A percentile compares a stretch with the other conserved stretches of the same genome.
Conservation (phyloP, 2,113 vertebrate genomes). For the Chloropsis cyanopogon region DNA sequence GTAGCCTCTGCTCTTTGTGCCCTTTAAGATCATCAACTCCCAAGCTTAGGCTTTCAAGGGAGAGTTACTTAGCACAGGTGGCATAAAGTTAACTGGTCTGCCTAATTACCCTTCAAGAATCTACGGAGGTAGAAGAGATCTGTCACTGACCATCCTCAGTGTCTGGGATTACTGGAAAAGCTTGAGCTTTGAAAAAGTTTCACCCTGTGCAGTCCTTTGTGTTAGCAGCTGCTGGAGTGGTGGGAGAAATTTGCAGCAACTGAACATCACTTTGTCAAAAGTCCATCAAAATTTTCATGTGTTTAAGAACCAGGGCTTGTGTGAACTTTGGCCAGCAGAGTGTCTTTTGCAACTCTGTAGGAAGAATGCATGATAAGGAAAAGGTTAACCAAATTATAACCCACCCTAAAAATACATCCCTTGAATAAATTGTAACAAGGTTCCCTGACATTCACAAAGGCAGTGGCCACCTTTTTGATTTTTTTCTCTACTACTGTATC, state of each 20-base stretch:
- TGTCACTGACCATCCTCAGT: background rate
- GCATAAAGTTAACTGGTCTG: background rate
- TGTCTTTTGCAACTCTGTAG: background rate
- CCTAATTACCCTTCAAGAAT: background rate
- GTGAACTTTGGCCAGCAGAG: background rate
- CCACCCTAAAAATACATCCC: background rate
- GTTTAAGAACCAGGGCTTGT: background rate
- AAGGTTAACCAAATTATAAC: background rate
- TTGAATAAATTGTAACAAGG: background rate
- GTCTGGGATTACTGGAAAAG: background rate
- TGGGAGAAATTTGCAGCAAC: background rate
- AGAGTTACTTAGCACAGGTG: background rate
- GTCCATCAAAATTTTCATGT: background rate
- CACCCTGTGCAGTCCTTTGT: background rate
- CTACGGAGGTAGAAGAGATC: background rate
- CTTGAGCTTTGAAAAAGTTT: background rate
- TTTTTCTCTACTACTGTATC: background rate
- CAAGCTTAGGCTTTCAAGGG: background rate
- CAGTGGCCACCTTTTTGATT: background rate
- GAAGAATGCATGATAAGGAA: background rate
- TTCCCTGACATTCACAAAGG: background rate
- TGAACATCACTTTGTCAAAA: background rate
- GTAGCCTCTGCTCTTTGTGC: background rate
- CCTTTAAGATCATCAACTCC: too few relatives aligned
- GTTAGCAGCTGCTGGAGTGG: background rate